A percentile compares a stretch with the other conserved stretches of the same genome.
Conservation (phyloP, 2,888 invertebrate genomes). For the Pristionchus entomophagus region DNA sequence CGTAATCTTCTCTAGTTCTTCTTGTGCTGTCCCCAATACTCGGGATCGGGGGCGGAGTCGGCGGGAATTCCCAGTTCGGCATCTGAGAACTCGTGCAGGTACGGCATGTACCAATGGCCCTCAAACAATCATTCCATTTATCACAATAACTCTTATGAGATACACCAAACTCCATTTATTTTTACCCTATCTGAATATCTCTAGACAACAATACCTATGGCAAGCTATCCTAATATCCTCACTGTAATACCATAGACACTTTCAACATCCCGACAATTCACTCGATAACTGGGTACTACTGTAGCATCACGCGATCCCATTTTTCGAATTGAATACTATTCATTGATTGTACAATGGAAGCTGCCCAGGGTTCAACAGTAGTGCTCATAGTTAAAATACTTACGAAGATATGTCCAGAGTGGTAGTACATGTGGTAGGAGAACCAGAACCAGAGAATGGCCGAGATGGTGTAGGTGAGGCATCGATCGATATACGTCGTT, state of each 20-base stretch:
- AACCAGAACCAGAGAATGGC: slow-evolving; percentile 72
- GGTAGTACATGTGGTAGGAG: slow-evolving; percentile 74
- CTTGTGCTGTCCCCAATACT: slow-evolving; percentile 75
- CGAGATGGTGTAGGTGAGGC: slow-evolving; percentile 64
- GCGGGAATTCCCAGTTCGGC: slow-evolving; percentile 75
- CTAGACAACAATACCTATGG: too few relatives aligned
- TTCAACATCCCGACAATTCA: too few relatives aligned
- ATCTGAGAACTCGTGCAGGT: slow-evolving; percentile 72
- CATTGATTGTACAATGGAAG: too few relatives aligned
- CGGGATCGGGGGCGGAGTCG: slow-evolving; percentile 72
- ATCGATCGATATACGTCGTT: slow-evolving; percentile 69
- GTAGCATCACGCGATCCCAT: too few relatives aligned
- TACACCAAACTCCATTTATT: too few relatives aligned
- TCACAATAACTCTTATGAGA: not conserved
- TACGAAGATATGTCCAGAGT: slow-evolving; percentile 68
- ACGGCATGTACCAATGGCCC: slow-evolving; percentile 75
- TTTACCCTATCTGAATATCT: too few relatives aligned
- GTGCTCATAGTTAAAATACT: slow-evolving; percentile 47
- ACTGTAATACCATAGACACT: too few relatives aligned
- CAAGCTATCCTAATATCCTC: too few relatives aligned
- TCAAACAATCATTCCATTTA: slow-evolving; percentile 50
- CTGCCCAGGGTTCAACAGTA: too few relatives aligned
- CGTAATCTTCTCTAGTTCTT: slow-evolving; percentile 49
- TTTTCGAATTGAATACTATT: too few relatives aligned
- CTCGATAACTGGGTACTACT: too few relatives aligned